Base-by-base conservation (phyloP, 2,797 vertebrate species). In the Rallus crepitans region DNA sequence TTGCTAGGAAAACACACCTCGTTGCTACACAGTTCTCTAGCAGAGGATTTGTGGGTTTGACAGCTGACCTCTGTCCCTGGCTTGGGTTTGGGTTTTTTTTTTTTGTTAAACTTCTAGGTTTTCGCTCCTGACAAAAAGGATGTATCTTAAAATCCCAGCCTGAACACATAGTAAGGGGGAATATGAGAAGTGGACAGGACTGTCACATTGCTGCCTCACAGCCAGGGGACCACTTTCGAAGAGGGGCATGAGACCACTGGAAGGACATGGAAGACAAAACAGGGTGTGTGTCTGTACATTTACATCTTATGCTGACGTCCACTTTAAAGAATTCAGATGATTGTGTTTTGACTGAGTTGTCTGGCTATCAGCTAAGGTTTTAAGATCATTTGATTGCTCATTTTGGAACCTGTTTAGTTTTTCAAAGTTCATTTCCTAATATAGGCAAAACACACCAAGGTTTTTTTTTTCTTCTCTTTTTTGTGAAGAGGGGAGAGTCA, bases 271-370 rank as follows among this genome's bases (percentile, higher is more conserved):
- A 63, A 72, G n/a, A 21, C 47, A 76, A 60, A 83, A 28, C 1
- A 27, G 40, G 28, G 9, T 8, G n/a, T 3, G 1, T 0, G 4
- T 19, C 50, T 52, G 73, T 0, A 0, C 27, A 1, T 69, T 78
- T 31, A 15, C 1, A 15, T 16, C 71, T 70, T 1, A 1, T 53
- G 65, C 42, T 80, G 73, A 91, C 1, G 0, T 61, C 56, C 63
- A 47, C 56, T 27, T 25, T 35, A 6, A 89, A 82, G 64, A 95
- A 75, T 72, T 82, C 5, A 2, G 25, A 73, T 19, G 48, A 59
- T 70, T 60, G 76, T 92, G 68, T 89, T 92, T 70, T 40, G 39
- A 31, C 31, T 53, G 30, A 68, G 53, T 35, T 0, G 6, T 50
- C 63, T 56, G 69, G n/a, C 50, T 64, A 76, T 73, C 59, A 65